A percentile compares a stretch with the other conserved stretches of the same genome.
These are phyloP conservation scores for Suncus etruscus DNA, from an alignment of 2,113 vertebrate genomes.

Conservation along the genomic window DNA sequence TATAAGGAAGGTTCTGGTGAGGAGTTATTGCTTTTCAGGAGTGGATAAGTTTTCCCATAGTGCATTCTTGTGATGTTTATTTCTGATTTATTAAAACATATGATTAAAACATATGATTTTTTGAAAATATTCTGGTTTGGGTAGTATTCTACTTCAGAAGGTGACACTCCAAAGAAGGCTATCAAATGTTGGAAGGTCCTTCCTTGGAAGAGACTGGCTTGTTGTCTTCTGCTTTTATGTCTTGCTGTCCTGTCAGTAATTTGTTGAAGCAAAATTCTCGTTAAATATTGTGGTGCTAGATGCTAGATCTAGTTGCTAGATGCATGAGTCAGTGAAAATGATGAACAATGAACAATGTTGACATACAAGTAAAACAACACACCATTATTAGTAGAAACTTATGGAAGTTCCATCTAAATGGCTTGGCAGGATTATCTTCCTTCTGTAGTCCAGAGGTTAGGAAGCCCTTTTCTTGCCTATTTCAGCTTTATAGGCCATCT, in stretches of 20 bases:
- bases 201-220: not conserved
- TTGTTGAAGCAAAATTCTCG: constrained; percentile 39
- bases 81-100: constrained; percentile 47
- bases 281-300: not conserved
- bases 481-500: not conserved
- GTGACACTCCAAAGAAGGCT: not conserved
- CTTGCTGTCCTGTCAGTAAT: constrained; percentile 29
- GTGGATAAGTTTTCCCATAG: not conserved
- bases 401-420: not conserved
- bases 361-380: not conserved
- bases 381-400: not conserved
- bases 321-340: not conserved
- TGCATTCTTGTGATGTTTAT: not conserved
- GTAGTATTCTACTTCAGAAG: not conserved
- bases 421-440: not conserved
- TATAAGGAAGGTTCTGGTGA: not conserved
- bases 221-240: constrained; percentile 3
- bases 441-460: not conserved
- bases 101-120: not conserved
- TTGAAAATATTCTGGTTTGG: not conserved
- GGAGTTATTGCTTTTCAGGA: not conserved
- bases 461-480: not conserved
- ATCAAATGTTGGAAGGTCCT: constrained; percentile 39
- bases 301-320: not conserved
- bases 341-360: not conserved